phyloP scores from a whole-genome alignment of 2,113 vertebrate genomes.

The Phodopus roborovskii region DNA sequence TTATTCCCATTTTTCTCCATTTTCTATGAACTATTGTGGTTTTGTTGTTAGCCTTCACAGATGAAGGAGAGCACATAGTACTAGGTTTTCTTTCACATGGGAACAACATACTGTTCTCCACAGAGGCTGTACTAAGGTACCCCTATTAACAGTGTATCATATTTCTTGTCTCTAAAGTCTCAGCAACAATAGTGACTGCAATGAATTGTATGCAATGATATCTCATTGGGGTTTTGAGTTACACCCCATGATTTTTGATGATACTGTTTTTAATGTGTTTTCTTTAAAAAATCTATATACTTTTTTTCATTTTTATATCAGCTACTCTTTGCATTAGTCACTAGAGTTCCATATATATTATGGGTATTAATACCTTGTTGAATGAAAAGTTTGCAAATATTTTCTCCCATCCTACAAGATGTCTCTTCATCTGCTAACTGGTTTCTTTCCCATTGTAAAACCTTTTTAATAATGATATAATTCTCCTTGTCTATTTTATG shows the following conservation, averaged over 20 bases:
- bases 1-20: too few species aligned
- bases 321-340: background rate
- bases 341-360: background rate
- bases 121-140: background rate
- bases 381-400: background rate
- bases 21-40: background rate
- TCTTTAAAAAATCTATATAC: background rate
- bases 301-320: background rate
- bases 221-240: background rate
- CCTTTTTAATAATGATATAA: background rate
- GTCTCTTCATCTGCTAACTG: background rate
- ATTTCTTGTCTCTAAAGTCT: background rate
- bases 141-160: background rate
- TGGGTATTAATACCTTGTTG: background rate
- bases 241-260: background rate
- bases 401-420: background rate
- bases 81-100: background rate
- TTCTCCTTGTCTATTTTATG: background rate
- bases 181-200: background rate
- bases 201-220: background rate
- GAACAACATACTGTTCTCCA: background rate
- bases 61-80: background rate
- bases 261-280: background rate
- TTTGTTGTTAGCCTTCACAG: background rate
- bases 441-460: background rate